A percentile compares a stretch with the other conserved stretches of the same genome.
Conservation (phyloP, 2,113 vertebrate genomes). For the Tragelaphus imberbis region DNA sequence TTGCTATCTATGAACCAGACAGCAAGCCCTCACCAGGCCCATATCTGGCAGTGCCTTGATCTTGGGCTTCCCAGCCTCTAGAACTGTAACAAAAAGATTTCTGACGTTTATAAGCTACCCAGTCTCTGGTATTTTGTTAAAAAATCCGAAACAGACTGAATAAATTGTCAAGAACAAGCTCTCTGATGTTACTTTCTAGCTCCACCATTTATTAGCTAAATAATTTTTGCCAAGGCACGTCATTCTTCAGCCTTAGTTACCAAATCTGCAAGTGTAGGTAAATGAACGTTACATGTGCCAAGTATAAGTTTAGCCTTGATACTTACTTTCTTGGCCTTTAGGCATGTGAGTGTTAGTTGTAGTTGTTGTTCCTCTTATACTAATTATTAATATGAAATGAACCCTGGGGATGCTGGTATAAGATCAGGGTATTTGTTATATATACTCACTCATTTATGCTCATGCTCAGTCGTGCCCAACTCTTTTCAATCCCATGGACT, state of each 20-base stretch:
- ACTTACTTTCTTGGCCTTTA: neutral
- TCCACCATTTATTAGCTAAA: neutral
- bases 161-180: neutral
- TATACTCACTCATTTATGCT: neutral
- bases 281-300: neutral
- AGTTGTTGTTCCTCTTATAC: neutral
- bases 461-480: neutral
- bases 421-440: neutral
- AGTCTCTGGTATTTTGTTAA: neutral
- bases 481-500: neutral
- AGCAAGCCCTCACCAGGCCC: neutral
- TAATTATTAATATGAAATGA: slow-evolving; percentile 3
- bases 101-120: neutral
- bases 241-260: neutral
- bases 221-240: neutral
- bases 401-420: neutral
- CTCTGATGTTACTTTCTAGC: neutral
- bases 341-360: neutral
- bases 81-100: neutral
- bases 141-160: neutral
- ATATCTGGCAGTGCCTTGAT: neutral
- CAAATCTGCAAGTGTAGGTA: neutral
- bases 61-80: neutral
- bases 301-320: neutral
- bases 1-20: neutral